Evolutionary conservation across 2,797 vertebrate species (phyloP), one percentile per base, ranked within the genome.

Genomic region (Sebastes steindachneri): DNA sequence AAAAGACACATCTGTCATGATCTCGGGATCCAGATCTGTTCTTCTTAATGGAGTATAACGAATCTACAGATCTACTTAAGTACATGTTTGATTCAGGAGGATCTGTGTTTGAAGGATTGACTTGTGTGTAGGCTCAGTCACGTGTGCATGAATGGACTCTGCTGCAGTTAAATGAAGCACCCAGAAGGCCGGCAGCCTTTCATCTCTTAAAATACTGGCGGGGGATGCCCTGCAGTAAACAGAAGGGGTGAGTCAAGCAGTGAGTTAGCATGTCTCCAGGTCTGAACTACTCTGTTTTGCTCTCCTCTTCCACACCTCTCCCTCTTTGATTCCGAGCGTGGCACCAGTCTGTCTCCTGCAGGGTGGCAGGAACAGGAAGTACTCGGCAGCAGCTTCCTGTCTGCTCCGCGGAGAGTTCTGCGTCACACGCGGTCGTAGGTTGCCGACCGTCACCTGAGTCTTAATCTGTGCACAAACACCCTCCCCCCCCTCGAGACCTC

Each of bases 291-390:
- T 64, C 69, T 87, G 72, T 89, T 82, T 80, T 83, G 58, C 85
- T 73, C 75, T 55, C 29, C 80, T 80, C 80, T 80, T 86, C 87
- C 66, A 89, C 89, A 83, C 79, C 80, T 83, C 88, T 78, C 41
- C 45, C 80, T 76, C 83, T 91, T 89, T 93, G 82, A 92, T 86
- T 91, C 82, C 25, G 74, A 88, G 81, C 51, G 84, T 94, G 95
- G 96, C 96, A 96, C 96, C 96, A 95, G 95, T 91, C 93, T 94
- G 96, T 96, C 95, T 96, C 95, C 93, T 94, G 92, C 86, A 93
- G 92, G 87, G 91, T 95, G 92, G 92, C 94, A 95, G 95, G 94
- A 94, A 95, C 93, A 94, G 95, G 96, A 96, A 96, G 93, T 96
- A 93, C 84, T 96, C 90, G 90, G 91, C 93, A 89, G 93, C 88